Conservation (phyloP, 2,888 invertebrate species). For the Aphodius sticticus region DNA sequence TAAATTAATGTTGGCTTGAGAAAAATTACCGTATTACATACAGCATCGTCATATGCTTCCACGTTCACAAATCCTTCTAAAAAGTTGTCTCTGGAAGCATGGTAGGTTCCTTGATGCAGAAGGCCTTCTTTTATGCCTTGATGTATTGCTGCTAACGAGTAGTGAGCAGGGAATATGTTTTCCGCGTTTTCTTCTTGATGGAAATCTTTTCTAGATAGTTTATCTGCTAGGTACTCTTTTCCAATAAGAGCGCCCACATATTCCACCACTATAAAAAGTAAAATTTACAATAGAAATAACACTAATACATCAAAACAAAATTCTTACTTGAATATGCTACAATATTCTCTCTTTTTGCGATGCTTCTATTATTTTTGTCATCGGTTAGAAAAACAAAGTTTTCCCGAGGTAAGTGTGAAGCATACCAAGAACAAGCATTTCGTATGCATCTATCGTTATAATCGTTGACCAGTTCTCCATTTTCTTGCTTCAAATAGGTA, state of each 20-base stretch:
- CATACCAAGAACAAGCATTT: constrained; percentile 83
- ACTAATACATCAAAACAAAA: not conserved
- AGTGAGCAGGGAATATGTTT: constrained; percentile 85
- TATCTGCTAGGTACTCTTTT: constrained; percentile 79
- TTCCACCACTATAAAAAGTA: constrained; percentile 67
- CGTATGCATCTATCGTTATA: constrained; percentile 92
- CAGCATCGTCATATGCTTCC: constrained; percentile 80
- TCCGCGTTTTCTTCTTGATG: constrained; percentile 68
- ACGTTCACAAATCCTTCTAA: constrained; percentile 89
- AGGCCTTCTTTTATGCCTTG: constrained; percentile 80
- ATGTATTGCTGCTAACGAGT: constrained; percentile 79
- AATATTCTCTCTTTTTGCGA: constrained; percentile 76
- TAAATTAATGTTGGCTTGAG: constrained; percentile 34
- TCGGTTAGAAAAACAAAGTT: constrained; percentile 83
- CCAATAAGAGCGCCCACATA: constrained; percentile 77
- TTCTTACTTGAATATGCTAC: constrained; percentile 73
- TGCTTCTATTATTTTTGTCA: constrained; percentile 78
- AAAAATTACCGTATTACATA: constrained; percentile 59
- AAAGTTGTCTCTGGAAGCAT: constrained; percentile 92
- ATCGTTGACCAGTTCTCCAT: constrained; percentile 87
- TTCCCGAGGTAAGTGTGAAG: constrained; percentile 71
- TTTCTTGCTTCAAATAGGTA: constrained; percentile 83
- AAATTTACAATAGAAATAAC: not conserved
- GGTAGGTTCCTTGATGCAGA: constrained; percentile 81
- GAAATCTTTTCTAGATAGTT: constrained; percentile 75